Conservation (phyloP, 2,797 vertebrate genomes). For the Emydoidea blandingii region DNA sequence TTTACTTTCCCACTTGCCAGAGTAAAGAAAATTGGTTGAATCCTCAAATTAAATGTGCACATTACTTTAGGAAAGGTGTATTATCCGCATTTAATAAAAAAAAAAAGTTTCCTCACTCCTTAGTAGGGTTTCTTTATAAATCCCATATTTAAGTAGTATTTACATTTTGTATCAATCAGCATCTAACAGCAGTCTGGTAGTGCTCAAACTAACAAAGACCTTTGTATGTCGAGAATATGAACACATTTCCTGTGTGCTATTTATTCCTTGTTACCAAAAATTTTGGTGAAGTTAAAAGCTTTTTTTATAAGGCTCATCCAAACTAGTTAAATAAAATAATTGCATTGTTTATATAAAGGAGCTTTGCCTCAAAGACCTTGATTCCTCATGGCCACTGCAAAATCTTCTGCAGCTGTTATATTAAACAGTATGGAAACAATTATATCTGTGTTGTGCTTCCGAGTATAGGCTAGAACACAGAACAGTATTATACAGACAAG, state of each 20-base stretch:
- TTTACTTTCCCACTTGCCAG: background rate
- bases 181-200: constrained; percentile 34
- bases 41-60: background rate
- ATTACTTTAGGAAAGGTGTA: background rate
- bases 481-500: background rate
- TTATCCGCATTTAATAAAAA: background rate
- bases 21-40: background rate
- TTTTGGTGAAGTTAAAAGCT: background rate
- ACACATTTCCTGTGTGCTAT: constrained; percentile 19
- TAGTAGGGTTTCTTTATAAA: constrained; percentile 53
- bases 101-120: background rate
- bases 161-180: constrained; percentile 47
- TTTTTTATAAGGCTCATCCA: constrained; percentile 41
- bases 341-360: constrained; percentile 55
- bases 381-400: constrained; percentile 28
- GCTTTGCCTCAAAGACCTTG: constrained; percentile 49
- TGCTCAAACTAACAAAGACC: constrained; percentile 45
- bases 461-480: background rate
- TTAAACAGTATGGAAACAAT: constrained; percentile 52
- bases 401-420: constrained; percentile 54
- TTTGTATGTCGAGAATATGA: background rate
- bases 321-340: constrained; percentile 57
- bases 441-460: constrained; percentile 27
- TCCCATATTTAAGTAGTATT: constrained; percentile 46
- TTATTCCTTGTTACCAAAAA: constrained; percentile 31